Evolutionary conservation across 1,140 invertebrate genomes (phyloP), one percentile per base, ranked within the genome.

Genomic region (Aphaenogaster ashmeadi): DNA sequence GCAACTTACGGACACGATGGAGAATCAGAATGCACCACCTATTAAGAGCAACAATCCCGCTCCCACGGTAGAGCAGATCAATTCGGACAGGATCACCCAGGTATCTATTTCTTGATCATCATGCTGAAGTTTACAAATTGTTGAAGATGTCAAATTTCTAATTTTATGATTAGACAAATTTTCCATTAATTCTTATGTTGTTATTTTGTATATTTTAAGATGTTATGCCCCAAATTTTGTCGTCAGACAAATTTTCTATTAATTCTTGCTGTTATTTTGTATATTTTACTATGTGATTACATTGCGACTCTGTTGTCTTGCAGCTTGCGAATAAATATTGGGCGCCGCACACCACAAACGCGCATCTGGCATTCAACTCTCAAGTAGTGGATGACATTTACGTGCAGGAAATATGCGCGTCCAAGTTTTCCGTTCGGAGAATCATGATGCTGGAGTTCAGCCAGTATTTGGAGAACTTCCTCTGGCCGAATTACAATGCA

Each of bases 361-460:
- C 97, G 11, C 97, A 98, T 95, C 92, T 97, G 88, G 96, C 97
- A 41, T 98, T 97, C 93, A 97, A 98, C 96, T 92, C 97, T 33
- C 95, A 97, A 87, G 96, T 98, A 88, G 97, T 98, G 58, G 98
- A 98, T 92, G 97, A 98, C 91, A 97, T 98, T 91, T 98, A 98
- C 92, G 94, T 96, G 36, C 96, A 97, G 91, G 98, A 99, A 95
- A 98, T 98, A 91, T 96, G 96, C 89, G 96, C 96, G 52, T 97
- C 97, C 80, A 97, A 97, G 96, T 99, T 98, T 95, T 97, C 98
- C 6, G 98, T 98, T 6, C 96, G 98, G 58, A 96, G 98, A 21
- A 98, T 99, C 74, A 99, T 99, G 97, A 98, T 99, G 96, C 95
- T 99, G 50, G 99, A 99, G 95, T 99, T 99, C 93, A 99, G 98